Conservation (phyloP, 2,797 vertebrate genomes). For the Poecilia picta region DNA sequence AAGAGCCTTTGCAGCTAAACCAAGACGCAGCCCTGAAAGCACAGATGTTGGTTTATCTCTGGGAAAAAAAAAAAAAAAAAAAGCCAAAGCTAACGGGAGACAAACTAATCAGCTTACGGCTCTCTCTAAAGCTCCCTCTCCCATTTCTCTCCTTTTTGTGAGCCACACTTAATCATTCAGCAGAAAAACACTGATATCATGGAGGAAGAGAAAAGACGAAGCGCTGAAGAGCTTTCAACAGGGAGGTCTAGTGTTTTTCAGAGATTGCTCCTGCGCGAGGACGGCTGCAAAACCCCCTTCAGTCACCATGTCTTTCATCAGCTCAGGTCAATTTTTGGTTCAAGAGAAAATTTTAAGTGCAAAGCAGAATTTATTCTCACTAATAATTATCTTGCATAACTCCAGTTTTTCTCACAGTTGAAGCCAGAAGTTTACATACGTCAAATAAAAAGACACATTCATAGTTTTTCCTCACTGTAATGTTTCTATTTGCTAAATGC, state of each 20-base stretch:
- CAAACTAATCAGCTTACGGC: constrained; percentile 63
- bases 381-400: constrained; percentile 3
- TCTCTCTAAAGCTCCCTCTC: constrained; percentile 23
- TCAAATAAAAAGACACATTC: background rate
- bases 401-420: background rate
- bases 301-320: background rate
- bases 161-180: constrained; percentile 50
- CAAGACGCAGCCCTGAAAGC: constrained; percentile 27
- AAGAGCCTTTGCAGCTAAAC: constrained; percentile 50
- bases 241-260: constrained; percentile 21
- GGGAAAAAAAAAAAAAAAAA: constrained; percentile 16
- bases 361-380: background rate
- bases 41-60: constrained; percentile 29
- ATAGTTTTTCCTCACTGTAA: background rate
- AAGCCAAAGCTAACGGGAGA: constrained; percentile 63
- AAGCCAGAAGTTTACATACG: background rate
- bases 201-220: constrained; percentile 43
- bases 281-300: constrained; percentile 15
- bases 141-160: constrained; percentile 32
- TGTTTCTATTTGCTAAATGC: background rate
- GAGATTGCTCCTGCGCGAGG: constrained; percentile 9
- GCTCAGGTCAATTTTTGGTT: background rate
- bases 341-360: background rate
- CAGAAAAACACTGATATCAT: constrained; percentile 61
- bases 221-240: constrained; percentile 28